These are phyloP conservation scores for Dicrostonyx torquatus DNA, from an alignment of 2,797 vertebrate species.

Conservation along the genomic window DNA sequence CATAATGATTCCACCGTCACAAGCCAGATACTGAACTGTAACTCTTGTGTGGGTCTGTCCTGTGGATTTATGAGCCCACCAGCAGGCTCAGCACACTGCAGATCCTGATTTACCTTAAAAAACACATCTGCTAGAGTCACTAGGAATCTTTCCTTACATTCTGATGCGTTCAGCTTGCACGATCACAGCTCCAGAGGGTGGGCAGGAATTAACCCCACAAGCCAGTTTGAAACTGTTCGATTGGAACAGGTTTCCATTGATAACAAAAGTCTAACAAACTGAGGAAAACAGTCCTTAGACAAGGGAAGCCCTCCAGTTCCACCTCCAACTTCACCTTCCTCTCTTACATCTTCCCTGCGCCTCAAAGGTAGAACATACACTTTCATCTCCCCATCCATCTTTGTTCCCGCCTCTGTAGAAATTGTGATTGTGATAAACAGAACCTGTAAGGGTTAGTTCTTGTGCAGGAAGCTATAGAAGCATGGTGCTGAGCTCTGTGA, in stretches of 20 bases:
- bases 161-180: background rate
- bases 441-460: conserved; percentile 30
- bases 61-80: background rate
- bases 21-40: conserved; percentile 11
- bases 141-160: background rate
- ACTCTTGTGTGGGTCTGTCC: background rate
- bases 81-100: background rate
- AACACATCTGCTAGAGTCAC: background rate
- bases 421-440: conserved; percentile 1
- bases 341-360: background rate
- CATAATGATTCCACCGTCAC: background rate
- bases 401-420: conserved; percentile 19
- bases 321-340: background rate
- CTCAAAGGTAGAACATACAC: conserved; percentile 7
- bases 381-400: background rate
- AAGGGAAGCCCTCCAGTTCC: background rate
- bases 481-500: background rate
- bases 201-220: background rate
- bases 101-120: background rate
- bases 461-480: conserved; percentile 1
- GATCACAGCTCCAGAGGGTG: background rate
- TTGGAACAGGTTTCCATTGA: background rate
- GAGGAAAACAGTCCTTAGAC: background rate
- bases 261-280: background rate
- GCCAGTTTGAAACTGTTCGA: background rate